Evolutionary conservation across 2,888 invertebrate species (phyloP).

Genomic region (Troides oblongomaculatus): DNA sequence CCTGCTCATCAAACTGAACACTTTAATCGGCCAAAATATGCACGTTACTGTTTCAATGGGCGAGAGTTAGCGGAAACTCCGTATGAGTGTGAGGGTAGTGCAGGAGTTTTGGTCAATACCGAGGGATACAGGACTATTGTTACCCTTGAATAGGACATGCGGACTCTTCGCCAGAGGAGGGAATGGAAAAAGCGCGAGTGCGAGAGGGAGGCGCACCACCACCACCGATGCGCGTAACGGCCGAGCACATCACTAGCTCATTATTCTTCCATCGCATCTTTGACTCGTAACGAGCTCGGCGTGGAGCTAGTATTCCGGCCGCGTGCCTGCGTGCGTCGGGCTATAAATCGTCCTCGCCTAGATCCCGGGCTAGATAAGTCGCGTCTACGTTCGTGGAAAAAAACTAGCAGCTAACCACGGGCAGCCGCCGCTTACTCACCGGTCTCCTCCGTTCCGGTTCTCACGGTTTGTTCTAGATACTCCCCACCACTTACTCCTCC

Average conservation of each 20-base stretch:
- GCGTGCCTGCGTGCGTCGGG: constrained; percentile 11
- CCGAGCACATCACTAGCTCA: constrained; percentile 3
- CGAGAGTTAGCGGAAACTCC: no score
- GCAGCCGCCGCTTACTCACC: not conserved
- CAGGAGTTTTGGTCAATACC: no score
- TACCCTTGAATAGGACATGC: no score
- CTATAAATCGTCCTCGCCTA: constrained; percentile 18
- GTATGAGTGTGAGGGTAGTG: no score
- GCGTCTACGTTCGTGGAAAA: constrained; percentile 15
- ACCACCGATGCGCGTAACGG: not conserved
- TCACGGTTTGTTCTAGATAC: constrained; percentile 13
- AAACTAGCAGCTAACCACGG: not conserved
- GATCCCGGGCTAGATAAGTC: constrained; percentile 21
- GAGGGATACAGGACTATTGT: no score
- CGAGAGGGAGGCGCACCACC: not conserved
- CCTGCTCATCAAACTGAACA: no score
- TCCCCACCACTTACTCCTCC: no score
- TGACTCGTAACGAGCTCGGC: not conserved
- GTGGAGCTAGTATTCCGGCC: constrained; percentile 3
- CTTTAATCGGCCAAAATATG: no score
- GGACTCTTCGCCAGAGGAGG: no score
- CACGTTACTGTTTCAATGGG: no score
- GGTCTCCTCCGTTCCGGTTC: not conserved
- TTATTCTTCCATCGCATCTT: constrained; percentile 6
- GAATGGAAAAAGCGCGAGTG: no score